Evolutionary conservation across 30 jellyfish, hydroid and myxozoan genomes (phyloP).

Genomic region (Calvadosia cruxmelitensis): DNA sequence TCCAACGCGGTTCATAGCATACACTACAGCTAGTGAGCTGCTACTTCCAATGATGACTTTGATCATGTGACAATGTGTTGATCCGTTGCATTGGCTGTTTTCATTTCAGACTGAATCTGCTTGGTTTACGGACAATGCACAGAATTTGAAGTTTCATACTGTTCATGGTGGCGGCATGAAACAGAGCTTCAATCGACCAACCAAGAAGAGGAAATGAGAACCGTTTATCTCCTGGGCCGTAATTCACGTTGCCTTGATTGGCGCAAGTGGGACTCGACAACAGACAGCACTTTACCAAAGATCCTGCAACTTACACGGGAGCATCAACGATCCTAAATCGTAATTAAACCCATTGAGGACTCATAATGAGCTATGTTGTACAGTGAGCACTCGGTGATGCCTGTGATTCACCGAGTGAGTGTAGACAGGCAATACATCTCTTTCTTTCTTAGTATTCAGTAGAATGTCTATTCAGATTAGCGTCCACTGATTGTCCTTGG

Average conservation of each 20-base stretch:
- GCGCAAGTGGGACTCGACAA: not conserved
- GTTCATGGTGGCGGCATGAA: constrained; percentile 93
- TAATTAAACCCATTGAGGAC: too few relatives aligned
- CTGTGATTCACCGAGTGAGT: too few relatives aligned
- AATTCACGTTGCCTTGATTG: not conserved
- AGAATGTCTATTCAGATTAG: too few relatives aligned
- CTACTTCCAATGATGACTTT: not conserved
- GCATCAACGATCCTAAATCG: too few relatives aligned
- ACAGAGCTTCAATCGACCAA: constrained; percentile 69
- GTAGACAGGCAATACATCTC: too few relatives aligned
- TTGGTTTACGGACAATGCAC: constrained; percentile 82
- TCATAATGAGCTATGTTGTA: too few relatives aligned
- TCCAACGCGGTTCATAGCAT: not conserved
- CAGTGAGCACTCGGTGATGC: too few relatives aligned
- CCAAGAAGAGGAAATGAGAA: constrained; percentile 49
- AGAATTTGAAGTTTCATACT: constrained; percentile 76
- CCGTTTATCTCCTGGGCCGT: not conserved
- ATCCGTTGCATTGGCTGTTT: not conserved
- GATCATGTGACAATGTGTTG: not conserved
- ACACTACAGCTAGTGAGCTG: not conserved
- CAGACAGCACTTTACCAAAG: too few relatives aligned
- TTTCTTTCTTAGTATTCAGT: too few relatives aligned
- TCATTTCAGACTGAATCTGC: constrained; percentile 63
- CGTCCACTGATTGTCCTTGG: too few relatives aligned
- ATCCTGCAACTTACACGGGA: too few relatives aligned